Percentiles rank a stretch among this genome's conserved stretches.
These are phyloP conservation scores for Montipora capitata DNA, from an alignment of 92 coral and sea anemone genomes.

Conservation along the genomic window DNA sequence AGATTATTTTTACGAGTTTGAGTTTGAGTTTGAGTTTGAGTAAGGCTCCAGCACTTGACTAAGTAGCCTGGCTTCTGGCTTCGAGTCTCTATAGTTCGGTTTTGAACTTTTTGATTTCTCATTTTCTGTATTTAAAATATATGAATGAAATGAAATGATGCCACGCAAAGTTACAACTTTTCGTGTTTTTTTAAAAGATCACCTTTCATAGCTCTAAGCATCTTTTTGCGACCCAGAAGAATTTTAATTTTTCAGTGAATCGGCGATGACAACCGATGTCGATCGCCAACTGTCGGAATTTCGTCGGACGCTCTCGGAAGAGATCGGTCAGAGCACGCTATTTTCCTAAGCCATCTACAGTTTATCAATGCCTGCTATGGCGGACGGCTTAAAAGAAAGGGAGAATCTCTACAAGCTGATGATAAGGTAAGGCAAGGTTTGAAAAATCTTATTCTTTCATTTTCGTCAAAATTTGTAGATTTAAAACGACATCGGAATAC, in stretches of 20 bases:
- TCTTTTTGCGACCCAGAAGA: neutral
- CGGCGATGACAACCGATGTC: neutral
- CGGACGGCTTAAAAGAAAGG: slow-evolving; percentile 88
- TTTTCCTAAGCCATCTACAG: neutral
- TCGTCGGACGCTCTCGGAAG: slow-evolving; percentile 27
- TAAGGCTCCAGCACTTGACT: no score
- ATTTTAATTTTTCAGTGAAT: no score
- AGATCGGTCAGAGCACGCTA: slow-evolving; percentile 38
- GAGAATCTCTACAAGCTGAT: slow-evolving; percentile 96
- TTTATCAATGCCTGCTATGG: slow-evolving; percentile 59
- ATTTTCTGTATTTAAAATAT: no score
- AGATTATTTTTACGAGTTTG: no score
- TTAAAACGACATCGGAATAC: neutral
- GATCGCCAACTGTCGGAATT: slow-evolving; percentile 24
- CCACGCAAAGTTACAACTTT: no score
- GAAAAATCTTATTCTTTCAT: neutral
- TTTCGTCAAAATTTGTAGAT: neutral
- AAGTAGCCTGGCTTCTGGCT: no score
- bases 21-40: no score
- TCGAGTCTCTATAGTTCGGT: no score
- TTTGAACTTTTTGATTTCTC: no score
- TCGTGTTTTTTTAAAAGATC: no score
- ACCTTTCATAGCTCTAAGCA: no score
- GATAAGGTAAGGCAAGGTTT: slow-evolving; percentile 79
- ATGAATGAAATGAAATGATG: no score